Evolutionary conservation across 1,140 invertebrate species (phyloP).

Genomic region (Apis dorsata): DNA sequence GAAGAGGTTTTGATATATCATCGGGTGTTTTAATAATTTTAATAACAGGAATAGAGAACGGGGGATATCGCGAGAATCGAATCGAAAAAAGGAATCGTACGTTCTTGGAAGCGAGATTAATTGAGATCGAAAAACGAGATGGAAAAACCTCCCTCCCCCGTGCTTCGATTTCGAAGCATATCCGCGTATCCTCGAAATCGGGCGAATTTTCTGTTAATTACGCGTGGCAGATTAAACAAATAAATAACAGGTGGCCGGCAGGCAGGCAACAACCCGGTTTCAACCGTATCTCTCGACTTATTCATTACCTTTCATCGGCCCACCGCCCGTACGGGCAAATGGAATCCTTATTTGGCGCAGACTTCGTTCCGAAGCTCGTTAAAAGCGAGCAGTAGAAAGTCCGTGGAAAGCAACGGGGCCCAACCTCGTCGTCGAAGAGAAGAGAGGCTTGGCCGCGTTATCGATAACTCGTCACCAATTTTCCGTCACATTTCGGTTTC

Average conservation of each 20-base stretch:
- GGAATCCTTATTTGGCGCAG: slow-evolving; percentile 45
- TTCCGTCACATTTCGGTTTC: slow-evolving; percentile 13
- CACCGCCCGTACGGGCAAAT: background rate
- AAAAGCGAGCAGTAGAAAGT: slow-evolving; percentile 39
- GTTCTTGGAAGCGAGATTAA: background rate
- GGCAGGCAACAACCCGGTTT: background rate
- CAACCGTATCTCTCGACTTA: slow-evolving; percentile 22
- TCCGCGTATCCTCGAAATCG: background rate
- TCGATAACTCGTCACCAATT: slow-evolving; percentile 21
- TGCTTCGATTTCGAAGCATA: too few species aligned
- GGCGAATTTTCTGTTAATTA: background rate
- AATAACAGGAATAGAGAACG: background rate
- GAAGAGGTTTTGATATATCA: background rate
- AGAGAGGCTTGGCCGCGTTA: background rate
- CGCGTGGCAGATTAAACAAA: background rate
- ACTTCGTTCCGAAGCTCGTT: slow-evolving; percentile 40
- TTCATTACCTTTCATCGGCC: slow-evolving; percentile 31
- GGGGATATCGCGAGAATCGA: too few species aligned
- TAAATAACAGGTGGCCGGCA: background rate
- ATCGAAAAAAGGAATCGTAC: too few species aligned
- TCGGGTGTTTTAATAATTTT: background rate
- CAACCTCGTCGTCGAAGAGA: background rate
- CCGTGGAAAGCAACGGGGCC: slow-evolving; percentile 1
- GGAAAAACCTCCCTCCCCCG: background rate
- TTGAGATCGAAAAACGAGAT: background rate